Evolutionary conservation across 2,113 vertebrate species (phyloP).

Genomic region (Vicugna pacos): DNA sequence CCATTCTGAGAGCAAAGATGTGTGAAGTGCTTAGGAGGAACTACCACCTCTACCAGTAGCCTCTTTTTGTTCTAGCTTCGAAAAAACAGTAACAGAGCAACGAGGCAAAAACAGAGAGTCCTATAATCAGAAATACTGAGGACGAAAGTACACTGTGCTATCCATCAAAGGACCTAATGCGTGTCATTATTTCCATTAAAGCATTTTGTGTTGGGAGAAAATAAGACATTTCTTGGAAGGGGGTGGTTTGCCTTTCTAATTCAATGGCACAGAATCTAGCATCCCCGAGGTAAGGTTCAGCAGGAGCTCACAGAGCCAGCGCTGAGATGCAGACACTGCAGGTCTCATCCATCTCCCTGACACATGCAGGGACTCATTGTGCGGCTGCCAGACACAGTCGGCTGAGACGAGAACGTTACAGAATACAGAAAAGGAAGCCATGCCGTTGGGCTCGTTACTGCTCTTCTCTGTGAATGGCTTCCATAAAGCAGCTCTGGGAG

Average conservation of each 20-base stretch:
- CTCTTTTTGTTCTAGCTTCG: conserved; percentile 51
- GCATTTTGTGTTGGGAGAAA: conserved; percentile 68
- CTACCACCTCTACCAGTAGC: not conserved
- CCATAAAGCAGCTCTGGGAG: not conserved
- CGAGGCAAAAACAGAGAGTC: conserved; percentile 44
- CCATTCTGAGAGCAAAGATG: not conserved
- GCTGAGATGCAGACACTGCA: conserved; percentile 90
- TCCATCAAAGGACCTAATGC: conserved; percentile 52
- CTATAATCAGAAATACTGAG: conserved; percentile 41
- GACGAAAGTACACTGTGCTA: conserved; percentile 53
- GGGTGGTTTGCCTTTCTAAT: conserved; percentile 68
- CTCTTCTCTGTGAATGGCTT: conserved; percentile 77
- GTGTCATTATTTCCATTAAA: conserved; percentile 77
- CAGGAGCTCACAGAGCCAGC: conserved; percentile 77
- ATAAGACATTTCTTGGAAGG: conserved; percentile 70
- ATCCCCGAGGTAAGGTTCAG: conserved; percentile 82
- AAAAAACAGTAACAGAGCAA: conserved; percentile 28
- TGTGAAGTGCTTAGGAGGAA: not conserved
- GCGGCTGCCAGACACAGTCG: conserved; percentile 93
- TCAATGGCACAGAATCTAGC: conserved; percentile 69
- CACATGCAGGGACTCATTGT: conserved; percentile 94
- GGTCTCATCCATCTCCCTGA: conserved; percentile 98
- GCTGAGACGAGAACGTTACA: conserved; percentile 91
- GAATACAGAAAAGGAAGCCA: conserved; percentile 92
- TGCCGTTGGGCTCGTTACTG: conserved; percentile 71